These are phyloP conservation scores for Saccopteryx bilineata DNA, from an alignment of 2,113 vertebrate genomes.

Conservation along the genomic window DNA sequence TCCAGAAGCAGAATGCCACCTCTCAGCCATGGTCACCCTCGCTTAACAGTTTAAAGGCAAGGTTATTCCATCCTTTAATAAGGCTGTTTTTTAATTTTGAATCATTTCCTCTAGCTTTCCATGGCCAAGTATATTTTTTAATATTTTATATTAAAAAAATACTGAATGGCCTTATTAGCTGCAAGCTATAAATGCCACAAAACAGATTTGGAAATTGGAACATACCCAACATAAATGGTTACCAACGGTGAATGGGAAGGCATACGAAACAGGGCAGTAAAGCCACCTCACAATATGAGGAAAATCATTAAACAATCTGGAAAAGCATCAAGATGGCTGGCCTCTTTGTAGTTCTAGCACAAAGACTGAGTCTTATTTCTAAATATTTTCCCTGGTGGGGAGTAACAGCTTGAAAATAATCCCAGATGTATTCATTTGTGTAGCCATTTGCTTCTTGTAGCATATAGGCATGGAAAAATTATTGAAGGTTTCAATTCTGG, in stretches of 20 bases:
- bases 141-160: slow-evolving; percentile 88
- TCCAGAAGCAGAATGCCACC: slow-evolving; percentile 5
- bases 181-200: slow-evolving; percentile 89
- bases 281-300: slow-evolving; percentile 91
- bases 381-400: slow-evolving; percentile 92
- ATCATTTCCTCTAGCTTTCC: slow-evolving; percentile 86
- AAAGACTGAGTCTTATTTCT: slow-evolving; percentile 88
- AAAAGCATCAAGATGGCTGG: slow-evolving; percentile 91
- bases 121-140: slow-evolving; percentile 86
- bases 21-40: slow-evolving; percentile 50
- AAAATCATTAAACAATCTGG: slow-evolving; percentile 90
- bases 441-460: slow-evolving; percentile 88
- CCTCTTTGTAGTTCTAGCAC: slow-evolving; percentile 90
- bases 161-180: slow-evolving; percentile 89
- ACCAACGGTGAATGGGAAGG: slow-evolving; percentile 85
- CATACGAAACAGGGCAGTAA: slow-evolving; percentile 88
- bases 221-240: slow-evolving; percentile 88
- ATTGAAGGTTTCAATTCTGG: slow-evolving; percentile 90
- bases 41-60: slow-evolving; percentile 65
- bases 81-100: slow-evolving; percentile 82
- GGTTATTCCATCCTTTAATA: slow-evolving; percentile 66
- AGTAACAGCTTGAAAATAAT: slow-evolving; percentile 93
- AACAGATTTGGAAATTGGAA: slow-evolving; percentile 90
- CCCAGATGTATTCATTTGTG: slow-evolving; percentile 93
- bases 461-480: slow-evolving; percentile 91